These are phyloP conservation scores for Serranus cabrilla DNA, from an alignment of 2,797 vertebrate genomes.

Conservation along the genomic window DNA sequence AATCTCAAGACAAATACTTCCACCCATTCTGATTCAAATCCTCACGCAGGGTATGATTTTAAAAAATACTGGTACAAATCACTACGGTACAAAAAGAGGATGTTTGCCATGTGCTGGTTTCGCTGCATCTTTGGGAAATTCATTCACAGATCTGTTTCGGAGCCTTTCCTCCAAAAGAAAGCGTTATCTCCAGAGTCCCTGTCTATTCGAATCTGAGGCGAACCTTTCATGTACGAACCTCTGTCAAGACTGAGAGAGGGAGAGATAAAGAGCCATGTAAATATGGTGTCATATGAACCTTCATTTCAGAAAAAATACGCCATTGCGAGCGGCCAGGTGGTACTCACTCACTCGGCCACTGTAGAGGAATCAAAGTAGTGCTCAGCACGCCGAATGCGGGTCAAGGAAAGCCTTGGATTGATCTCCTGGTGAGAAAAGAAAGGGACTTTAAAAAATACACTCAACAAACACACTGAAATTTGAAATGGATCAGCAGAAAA, in stretches of 20 bases:
- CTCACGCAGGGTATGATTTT: conserved; percentile 5
- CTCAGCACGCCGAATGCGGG: conserved; percentile 95
- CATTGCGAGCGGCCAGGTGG: not conserved
- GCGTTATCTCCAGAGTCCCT: conserved; percentile 86
- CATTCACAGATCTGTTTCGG: conserved; percentile 90
- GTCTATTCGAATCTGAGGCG: conserved; percentile 91
- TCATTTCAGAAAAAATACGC: not conserved
- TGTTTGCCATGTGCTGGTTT: conserved; percentile 22
- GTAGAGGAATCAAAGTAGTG: conserved; percentile 86
- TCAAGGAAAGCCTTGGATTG: conserved; percentile 91
- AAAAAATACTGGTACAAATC: conserved; percentile 20
- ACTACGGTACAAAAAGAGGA: conserved; percentile 33
- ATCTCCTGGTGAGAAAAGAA: conserved; percentile 85
- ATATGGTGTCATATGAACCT: not conserved
- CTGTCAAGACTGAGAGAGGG: conserved; percentile 85
- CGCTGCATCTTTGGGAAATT: conserved; percentile 77
- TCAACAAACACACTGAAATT: not conserved
- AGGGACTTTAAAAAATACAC: not conserved
- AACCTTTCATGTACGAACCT: conserved; percentile 85
- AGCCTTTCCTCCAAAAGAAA: conserved; percentile 89
- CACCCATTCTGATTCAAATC: conserved; percentile 51
- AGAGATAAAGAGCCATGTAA: not conserved
- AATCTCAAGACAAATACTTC: conserved; percentile 51
- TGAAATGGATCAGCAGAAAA: not conserved
- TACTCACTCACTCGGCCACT: conserved; percentile 90